Conservation (phyloP, 2,888 invertebrate species). For the Melitaea athalia region DNA sequence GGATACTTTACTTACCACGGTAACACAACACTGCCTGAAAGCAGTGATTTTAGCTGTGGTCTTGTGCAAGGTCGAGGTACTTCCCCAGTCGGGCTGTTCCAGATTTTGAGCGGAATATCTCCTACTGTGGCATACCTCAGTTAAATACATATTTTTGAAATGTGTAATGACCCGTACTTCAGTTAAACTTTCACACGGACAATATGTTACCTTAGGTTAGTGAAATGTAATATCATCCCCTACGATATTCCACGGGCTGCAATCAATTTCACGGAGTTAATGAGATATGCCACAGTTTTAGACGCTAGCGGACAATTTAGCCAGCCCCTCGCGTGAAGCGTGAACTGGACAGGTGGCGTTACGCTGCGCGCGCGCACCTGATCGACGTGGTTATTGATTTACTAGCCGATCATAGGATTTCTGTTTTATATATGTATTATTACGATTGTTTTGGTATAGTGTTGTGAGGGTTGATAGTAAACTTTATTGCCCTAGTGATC, state of each 20-base stretch:
- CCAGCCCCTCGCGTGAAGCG: constrained; percentile 33
- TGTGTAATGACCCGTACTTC: background rate
- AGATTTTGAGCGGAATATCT: too few species aligned
- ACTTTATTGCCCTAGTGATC: too few species aligned
- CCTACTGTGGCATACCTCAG: too few species aligned
- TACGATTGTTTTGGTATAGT: background rate
- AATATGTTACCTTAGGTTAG: background rate
- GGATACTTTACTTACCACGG: too few species aligned
- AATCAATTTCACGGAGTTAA: constrained; percentile 24
- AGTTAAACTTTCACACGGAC: background rate
- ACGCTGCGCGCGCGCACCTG: constrained; percentile 45
- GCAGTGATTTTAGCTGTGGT: too few species aligned
- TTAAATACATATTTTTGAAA: too few species aligned
- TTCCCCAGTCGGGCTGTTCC: too few species aligned
- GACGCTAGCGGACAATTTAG: constrained; percentile 10
- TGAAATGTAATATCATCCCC: constrained; percentile 1
- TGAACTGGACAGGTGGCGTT: constrained; percentile 46
- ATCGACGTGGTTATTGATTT: constrained; percentile 25
- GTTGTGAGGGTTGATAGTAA: too few species aligned
- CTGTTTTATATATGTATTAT: background rate
- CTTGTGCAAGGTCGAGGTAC: too few species aligned
- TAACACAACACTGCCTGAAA: too few species aligned
- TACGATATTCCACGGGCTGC: constrained; percentile 4
- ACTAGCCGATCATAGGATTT: constrained; percentile 4
- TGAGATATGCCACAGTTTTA: constrained; percentile 14